A percentile compares a stretch with the other conserved stretches of the same genome.
These are phyloP conservation scores for Pomacea maculata DNA, from an alignment of 1,140 invertebrate genomes.

Conservation along the genomic window DNA sequence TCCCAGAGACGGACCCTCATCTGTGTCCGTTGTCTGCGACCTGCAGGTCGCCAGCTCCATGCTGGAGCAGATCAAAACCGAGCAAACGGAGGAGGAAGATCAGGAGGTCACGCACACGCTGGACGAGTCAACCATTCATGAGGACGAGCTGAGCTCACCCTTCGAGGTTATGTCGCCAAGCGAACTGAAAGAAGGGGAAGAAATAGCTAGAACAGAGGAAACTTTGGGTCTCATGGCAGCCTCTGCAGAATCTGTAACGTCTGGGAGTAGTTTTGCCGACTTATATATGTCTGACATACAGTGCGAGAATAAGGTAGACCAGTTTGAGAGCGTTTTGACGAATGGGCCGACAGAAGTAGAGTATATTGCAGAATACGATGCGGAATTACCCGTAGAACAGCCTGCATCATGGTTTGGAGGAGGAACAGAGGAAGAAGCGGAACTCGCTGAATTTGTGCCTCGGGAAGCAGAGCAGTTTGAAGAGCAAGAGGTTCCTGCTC, in stretches of 20 bases:
- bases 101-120: slow-evolving; percentile 27
- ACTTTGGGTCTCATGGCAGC: slow-evolving; percentile 29
- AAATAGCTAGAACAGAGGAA: slow-evolving; percentile 35
- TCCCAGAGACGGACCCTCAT: slow-evolving; percentile 35
- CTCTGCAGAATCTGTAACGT: slow-evolving; percentile 28
- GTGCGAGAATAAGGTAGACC: slow-evolving; percentile 16
- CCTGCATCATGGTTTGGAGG: not conserved
- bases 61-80: slow-evolving; percentile 37
- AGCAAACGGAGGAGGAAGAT: slow-evolving; percentile 23
- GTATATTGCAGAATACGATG: slow-evolving; percentile 63
- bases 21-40: slow-evolving; percentile 35
- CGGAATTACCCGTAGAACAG: slow-evolving; percentile 11
- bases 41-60: slow-evolving; percentile 43
- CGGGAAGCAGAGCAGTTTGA: slow-evolving; percentile 18
- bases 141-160: slow-evolving; percentile 56
- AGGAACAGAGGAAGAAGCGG: not conserved
- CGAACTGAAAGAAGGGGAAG: slow-evolving; percentile 57
- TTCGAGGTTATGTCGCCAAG: slow-evolving; percentile 64
- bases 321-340: slow-evolving; percentile 27
- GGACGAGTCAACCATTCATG: slow-evolving; percentile 31
- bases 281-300: slow-evolving; percentile 28
- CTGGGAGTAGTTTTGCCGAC: slow-evolving; percentile 41
- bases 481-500: slow-evolving; percentile 8
- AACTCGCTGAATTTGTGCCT: not conserved
- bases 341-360: slow-evolving; percentile 72